Evolutionary conservation across 1,140 invertebrate species (phyloP).

Genomic region (Papilio dardanus): DNA sequence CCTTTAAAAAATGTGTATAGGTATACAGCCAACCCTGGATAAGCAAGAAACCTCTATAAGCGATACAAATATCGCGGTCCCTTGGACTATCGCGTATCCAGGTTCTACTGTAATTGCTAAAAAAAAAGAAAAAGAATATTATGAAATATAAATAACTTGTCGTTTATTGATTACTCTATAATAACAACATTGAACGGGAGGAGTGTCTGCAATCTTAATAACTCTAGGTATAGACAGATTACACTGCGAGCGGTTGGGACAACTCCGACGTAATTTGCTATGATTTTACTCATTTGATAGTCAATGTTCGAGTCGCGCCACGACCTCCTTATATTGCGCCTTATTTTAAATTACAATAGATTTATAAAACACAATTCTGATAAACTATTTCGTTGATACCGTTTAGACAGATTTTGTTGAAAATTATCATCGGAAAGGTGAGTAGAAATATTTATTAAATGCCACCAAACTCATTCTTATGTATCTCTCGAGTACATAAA

Average conservation of each 20-base stretch:
- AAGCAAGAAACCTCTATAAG: too few species aligned
- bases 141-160: too few species aligned
- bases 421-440: constrained; percentile 36
- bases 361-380: neutral
- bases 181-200: neutral
- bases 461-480: neutral
- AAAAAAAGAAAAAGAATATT: too few species aligned
- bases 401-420: neutral
- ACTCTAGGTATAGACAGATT: constrained; percentile 35
- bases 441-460: constrained; percentile 13
- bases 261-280: constrained; percentile 50
- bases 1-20: too few species aligned
- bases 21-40: too few species aligned
- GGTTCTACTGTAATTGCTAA: too few species aligned
- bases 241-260: constrained; percentile 47
- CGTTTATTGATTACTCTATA: constrained; percentile 5
- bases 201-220: constrained; percentile 26
- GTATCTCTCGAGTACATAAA: neutral
- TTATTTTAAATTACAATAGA: constrained; percentile 20
- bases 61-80: too few species aligned
- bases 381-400: neutral
- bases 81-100: too few species aligned
- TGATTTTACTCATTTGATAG: constrained; percentile 69
- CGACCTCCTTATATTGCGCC: constrained; percentile 42
- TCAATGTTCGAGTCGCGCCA: constrained; percentile 54